Conservation (phyloP, 2,797 vertebrate species). For the Squalus acanthias region DNA sequence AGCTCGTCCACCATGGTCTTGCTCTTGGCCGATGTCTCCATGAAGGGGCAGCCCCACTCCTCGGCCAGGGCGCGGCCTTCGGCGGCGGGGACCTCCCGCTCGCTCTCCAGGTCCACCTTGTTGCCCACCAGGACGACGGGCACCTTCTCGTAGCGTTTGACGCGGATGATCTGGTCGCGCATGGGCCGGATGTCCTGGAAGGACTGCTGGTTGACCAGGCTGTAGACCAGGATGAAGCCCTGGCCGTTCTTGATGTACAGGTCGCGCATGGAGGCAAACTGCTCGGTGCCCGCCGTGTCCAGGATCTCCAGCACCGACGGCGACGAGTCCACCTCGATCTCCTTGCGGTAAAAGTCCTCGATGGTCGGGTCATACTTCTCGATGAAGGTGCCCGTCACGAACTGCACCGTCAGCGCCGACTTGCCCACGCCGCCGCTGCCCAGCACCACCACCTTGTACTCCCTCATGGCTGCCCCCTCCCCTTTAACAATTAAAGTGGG, state of each 20-base stretch:
- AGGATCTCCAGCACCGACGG: conserved; percentile 93
- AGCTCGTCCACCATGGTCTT: conserved; percentile 99
- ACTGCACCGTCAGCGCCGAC: conserved; percentile 94
- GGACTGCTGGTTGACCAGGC: conserved; percentile 94
- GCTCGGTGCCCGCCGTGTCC: conserved; percentile 90
- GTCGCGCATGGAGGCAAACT: conserved; percentile 96
- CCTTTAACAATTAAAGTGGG: conserved; percentile 16
- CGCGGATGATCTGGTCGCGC: conserved; percentile 96
- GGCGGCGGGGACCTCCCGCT: conserved; percentile 84
- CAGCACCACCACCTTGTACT: conserved; percentile 97
- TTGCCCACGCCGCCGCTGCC: conserved; percentile 94
- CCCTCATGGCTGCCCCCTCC: conserved; percentile 67
- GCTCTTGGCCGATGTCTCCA: conserved; percentile 98
- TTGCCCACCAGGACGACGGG: conserved; percentile 98
- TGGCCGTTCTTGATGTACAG: conserved; percentile 96
- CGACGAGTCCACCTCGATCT: conserved; percentile 94
- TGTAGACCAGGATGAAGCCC: conserved; percentile 94
- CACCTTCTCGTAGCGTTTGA: conserved; percentile 96
- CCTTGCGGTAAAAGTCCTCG: conserved; percentile 96
- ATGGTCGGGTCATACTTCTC: conserved; percentile 97
- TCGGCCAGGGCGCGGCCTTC: conserved; percentile 93
- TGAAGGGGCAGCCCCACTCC: conserved; percentile 98
- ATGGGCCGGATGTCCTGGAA: conserved; percentile 96
- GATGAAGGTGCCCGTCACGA: conserved; percentile 92
- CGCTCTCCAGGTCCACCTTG: conserved; percentile 97